These are phyloP conservation scores for Baryphthengus martii DNA, from an alignment of 2,113 vertebrate genomes.

Conservation along the genomic window DNA sequence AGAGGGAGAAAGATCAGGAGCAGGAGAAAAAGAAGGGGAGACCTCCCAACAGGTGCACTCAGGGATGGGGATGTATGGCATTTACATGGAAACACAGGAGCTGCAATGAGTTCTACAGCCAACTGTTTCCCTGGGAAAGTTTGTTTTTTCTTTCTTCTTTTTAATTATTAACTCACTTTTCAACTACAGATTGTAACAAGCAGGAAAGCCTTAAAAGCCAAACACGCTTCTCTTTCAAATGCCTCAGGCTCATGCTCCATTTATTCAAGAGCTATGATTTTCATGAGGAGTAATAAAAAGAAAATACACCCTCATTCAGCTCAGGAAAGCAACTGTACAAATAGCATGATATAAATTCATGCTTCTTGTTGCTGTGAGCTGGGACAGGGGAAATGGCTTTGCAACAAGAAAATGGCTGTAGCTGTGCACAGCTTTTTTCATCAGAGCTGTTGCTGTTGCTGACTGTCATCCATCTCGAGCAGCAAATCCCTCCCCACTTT, in stretches of 20 bases:
- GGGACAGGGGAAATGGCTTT: not conserved
- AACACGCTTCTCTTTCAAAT: not conserved
- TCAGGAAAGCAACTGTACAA: not conserved
- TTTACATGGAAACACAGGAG: not conserved
- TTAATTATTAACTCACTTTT: not conserved
- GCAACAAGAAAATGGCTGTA: not conserved
- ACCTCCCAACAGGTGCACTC: fast-evolving
- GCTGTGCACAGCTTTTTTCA: not conserved
- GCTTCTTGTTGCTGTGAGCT: not conserved
- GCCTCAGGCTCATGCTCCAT: not conserved
- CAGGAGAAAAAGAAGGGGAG: not conserved
- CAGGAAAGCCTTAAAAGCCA: not conserved
- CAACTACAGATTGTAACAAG: not conserved
- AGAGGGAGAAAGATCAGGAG: not conserved
- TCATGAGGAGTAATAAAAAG: not conserved
- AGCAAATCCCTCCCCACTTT: not conserved
- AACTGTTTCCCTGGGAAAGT: not conserved
- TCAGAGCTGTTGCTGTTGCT: not conserved
- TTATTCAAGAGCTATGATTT: not conserved
- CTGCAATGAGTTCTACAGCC: fast-evolving
- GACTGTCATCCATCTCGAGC: not conserved
- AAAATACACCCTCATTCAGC: not conserved
- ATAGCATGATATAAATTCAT: not conserved
- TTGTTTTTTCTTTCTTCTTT: not conserved
- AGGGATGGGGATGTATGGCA: fast-evolving